Evolutionary conservation across 2,113 vertebrate species (phyloP).

Genomic region (Alaudala cheleensis): DNA sequence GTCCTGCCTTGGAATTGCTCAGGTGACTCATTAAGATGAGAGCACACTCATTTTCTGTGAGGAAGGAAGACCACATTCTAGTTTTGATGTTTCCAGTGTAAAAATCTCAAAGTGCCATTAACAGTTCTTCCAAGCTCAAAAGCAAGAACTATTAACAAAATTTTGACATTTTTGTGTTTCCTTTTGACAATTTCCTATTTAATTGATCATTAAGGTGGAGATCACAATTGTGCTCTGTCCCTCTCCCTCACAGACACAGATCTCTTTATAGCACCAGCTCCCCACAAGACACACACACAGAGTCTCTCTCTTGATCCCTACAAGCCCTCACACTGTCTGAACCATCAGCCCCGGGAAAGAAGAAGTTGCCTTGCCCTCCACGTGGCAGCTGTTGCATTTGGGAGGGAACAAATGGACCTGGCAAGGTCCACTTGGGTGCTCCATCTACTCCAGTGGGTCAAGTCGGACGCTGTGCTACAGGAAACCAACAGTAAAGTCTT

Average conservation of each 20-base stretch:
- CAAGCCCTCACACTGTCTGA: background rate
- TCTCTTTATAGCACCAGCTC: background rate
- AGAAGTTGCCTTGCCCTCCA: background rate
- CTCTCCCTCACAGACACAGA: background rate
- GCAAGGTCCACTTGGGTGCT: background rate
- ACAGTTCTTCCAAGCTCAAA: background rate
- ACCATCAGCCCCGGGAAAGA: background rate
- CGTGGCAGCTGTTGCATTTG: background rate
- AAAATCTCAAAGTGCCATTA: constrained; percentile 39
- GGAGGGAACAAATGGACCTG: background rate
- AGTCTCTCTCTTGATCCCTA: background rate
- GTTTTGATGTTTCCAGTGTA: background rate
- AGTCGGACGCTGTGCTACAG: accelerated
- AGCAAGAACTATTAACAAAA: constrained; percentile 24
- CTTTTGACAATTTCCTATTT: constrained; percentile 51
- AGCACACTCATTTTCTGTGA: background rate
- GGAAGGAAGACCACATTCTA: background rate
- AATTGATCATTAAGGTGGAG: constrained; percentile 60
- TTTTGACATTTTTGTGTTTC: constrained; percentile 20
- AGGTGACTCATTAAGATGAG: background rate
- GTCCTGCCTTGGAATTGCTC: background rate
- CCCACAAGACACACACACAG: accelerated
- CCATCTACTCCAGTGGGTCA: background rate
- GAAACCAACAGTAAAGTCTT: background rate
- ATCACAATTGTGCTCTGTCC: background rate